Evolutionary conservation across 2,113 vertebrate species (phyloP).

Genomic region (Micronycteris hirsuta): DNA sequence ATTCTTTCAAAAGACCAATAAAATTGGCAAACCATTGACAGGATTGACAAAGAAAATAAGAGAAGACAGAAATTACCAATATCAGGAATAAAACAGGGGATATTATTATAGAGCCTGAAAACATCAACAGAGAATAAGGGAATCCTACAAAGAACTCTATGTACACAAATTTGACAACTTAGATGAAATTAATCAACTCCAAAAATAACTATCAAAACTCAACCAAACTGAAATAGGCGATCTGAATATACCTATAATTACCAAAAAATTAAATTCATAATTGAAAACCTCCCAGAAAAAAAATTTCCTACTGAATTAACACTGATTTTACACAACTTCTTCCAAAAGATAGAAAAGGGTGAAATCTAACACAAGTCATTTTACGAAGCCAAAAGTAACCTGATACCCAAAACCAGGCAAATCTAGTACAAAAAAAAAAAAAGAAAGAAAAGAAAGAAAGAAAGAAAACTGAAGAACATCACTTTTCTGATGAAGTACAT

Average conservation of each 20-base stretch:
- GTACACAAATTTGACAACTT: neutral
- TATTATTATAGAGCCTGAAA: neutral
- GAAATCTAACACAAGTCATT: neutral
- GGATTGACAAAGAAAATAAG: neutral
- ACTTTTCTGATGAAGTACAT: no score
- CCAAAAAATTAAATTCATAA: constrained; percentile 1
- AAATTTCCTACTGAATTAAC: neutral
- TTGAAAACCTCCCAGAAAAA: neutral
- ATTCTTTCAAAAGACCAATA: neutral
- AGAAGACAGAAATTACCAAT: neutral
- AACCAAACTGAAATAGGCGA: neutral
- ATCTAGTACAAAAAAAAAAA: neutral
- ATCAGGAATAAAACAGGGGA: no score
- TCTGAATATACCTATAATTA: neutral
- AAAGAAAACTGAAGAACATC: neutral
- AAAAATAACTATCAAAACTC: neutral
- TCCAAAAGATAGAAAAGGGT: neutral
- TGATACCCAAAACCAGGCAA: neutral
- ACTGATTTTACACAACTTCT: neutral
- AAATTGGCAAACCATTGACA: neutral
- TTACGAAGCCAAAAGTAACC: neutral
- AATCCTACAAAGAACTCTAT: neutral
- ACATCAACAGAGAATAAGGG: neutral
- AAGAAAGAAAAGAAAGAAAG: neutral
- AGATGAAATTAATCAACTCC: neutral